Conservation (phyloP, 2,888 invertebrate species). For the Eledone cirrhosa region DNA sequence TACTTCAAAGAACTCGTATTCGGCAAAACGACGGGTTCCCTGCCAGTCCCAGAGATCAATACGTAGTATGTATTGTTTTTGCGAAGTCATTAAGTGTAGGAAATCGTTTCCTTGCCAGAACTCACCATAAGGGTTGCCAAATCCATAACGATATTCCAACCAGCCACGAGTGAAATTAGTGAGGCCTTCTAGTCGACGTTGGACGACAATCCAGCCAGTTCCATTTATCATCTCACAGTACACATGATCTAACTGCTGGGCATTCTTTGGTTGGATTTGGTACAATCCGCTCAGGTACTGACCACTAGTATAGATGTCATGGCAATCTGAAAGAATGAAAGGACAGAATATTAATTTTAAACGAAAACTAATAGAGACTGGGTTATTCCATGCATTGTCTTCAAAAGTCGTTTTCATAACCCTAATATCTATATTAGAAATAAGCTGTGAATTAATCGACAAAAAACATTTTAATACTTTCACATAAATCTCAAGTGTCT, state of each 20-base stretch:
- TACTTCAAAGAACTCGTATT: conserved; percentile 58
- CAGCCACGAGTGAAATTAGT: conserved; percentile 58
- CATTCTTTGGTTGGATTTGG: conserved; percentile 49
- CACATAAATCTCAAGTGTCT: no score
- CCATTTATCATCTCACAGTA: conserved; percentile 62
- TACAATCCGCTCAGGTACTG: conserved; percentile 56
- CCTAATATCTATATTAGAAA: no score
- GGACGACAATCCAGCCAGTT: conserved; percentile 60
- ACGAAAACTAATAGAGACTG: neutral
- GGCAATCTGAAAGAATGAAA: conserved; percentile 55
- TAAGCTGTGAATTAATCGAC: no score
- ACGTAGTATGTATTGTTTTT: conserved; percentile 55
- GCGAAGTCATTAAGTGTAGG: conserved; percentile 53
- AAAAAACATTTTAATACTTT: no score
- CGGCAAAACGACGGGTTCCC: conserved; percentile 56
- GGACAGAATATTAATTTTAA: neutral
- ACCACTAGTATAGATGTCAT: conserved; percentile 56
- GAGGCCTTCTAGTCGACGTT: conserved; percentile 60
- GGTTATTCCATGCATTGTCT: no score
- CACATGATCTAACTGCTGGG: conserved; percentile 46
- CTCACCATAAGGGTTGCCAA: conserved; percentile 63
- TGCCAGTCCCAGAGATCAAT: conserved; percentile 66
- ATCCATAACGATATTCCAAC: conserved; percentile 64
- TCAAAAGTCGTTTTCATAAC: no score
- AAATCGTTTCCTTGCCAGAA: conserved; percentile 63